Percentiles rank a stretch among this genome's conserved stretches.
Evolutionary conservation across 2,888 invertebrate genomes (phyloP).

Genomic region (Eupsilia transversa): DNA sequence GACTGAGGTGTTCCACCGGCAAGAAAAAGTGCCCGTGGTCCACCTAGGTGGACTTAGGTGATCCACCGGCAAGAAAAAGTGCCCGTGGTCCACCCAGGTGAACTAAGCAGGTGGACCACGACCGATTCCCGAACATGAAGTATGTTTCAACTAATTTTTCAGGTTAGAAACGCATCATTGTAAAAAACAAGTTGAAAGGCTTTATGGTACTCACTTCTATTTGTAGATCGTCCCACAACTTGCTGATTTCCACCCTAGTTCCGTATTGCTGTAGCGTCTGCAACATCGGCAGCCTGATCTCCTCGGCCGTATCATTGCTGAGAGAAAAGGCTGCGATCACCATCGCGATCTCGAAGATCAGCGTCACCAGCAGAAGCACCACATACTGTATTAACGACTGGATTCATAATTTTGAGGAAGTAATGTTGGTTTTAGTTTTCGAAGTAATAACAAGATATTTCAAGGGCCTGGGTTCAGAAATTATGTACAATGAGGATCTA

Average conservation of each 20-base stretch:
- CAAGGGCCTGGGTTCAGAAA: background rate
- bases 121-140: too few relatives aligned
- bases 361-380: constrained; percentile 73
- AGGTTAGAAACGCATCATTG: background rate
- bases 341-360: constrained; percentile 82
- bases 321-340: constrained; percentile 79
- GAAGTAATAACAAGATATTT: background rate
- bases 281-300: constrained; percentile 79
- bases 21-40: too few relatives aligned
- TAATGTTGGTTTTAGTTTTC: background rate
- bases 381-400: constrained; percentile 79
- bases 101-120: too few relatives aligned
- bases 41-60: too few relatives aligned
- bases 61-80: too few relatives aligned
- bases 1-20: too few relatives aligned
- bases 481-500: background rate
- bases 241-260: constrained; percentile 73
- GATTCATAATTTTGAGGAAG: constrained; percentile 40
- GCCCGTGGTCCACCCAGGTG: too few relatives aligned
- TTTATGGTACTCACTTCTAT: constrained; percentile 75
- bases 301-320: constrained; percentile 71
- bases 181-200: background rate
- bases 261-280: constrained; percentile 75
- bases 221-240: constrained; percentile 84
- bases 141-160: background rate